Conservation (phyloP, 2,113 vertebrate species). For the Corapipo altera region DNA sequence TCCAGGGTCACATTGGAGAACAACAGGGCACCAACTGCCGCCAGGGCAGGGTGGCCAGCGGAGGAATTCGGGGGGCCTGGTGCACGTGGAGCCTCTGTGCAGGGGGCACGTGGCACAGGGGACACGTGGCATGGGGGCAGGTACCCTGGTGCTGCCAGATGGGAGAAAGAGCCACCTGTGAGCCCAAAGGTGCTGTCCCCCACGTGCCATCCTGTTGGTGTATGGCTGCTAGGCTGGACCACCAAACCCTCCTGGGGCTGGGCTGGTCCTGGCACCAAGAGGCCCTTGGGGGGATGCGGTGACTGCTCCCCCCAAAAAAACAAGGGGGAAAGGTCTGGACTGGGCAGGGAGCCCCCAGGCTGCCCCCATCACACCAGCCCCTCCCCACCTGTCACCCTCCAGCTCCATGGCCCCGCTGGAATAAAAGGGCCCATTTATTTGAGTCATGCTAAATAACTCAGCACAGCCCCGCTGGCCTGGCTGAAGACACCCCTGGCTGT, state of each 20-base stretch:
- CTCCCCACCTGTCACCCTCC: constrained; percentile 2
- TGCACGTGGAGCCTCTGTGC: accelerated
- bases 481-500: constrained; percentile 30
- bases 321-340: background rate
- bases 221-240: accelerated
- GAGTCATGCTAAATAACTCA: background rate
- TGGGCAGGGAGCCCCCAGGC: background rate
- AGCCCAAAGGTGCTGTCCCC: accelerated
- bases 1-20: background rate
- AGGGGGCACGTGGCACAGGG: accelerated
- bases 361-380: background rate
- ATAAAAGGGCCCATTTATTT: constrained; percentile 51
- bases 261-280: background rate
- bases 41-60: background rate
- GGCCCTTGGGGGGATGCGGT: accelerated
- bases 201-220: accelerated
- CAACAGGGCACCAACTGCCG: constrained; percentile 13
- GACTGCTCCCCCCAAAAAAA: accelerated
- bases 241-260: background rate
- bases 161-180: background rate
- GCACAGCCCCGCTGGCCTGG: background rate
- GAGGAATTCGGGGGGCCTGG: background rate
- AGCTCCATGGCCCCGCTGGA: background rate
- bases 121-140: background rate
- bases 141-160: background rate